Percentiles rank a stretch among this genome's conserved stretches.
These are phyloP conservation scores for Scytalopus superciliaris DNA, from an alignment of 2,113 vertebrate genomes.

Conservation along the genomic window DNA sequence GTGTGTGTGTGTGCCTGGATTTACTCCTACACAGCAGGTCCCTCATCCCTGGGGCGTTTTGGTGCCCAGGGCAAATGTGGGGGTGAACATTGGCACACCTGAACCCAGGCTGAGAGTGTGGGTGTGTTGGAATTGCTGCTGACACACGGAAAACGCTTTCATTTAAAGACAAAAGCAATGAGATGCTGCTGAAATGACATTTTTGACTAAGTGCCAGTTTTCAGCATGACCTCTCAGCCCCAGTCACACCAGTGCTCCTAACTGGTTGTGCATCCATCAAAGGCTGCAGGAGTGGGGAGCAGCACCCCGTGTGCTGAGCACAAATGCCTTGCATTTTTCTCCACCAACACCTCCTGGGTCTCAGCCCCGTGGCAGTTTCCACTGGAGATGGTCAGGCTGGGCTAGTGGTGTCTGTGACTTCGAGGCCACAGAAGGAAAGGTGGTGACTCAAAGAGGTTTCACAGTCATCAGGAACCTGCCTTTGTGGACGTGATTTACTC, in stretches of 20 bases:
- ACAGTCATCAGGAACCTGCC: neutral
- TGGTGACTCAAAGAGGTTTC: neutral
- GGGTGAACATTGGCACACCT: neutral
- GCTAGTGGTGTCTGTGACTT: neutral
- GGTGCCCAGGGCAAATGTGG: neutral
- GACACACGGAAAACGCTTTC: neutral
- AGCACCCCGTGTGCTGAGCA: accelerated
- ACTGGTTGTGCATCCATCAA: constrained; percentile 31
- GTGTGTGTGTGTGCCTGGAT: neutral
- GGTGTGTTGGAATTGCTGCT: neutral
- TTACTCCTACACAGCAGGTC: neutral
- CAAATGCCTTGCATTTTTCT: neutral
- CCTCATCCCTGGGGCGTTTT: neutral
- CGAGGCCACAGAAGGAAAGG: neutral
- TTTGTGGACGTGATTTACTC: neutral
- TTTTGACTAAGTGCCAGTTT: constrained; percentile 62
- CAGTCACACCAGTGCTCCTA: constrained; percentile 49
- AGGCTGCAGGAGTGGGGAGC: neutral
- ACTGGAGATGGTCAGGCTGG: too few relatives aligned
- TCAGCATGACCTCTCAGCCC: constrained; percentile 44
- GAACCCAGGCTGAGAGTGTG: neutral
- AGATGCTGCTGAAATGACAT: constrained; percentile 26
- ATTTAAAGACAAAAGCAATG: constrained; percentile 36
- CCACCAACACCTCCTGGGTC: accelerated
- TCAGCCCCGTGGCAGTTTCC: too few relatives aligned